Percentiles rank a stretch among this genome's conserved stretches.
phyloP scores from a whole-genome alignment of 1,140 invertebrate genomes.

The Ceratina australensis region DNA sequence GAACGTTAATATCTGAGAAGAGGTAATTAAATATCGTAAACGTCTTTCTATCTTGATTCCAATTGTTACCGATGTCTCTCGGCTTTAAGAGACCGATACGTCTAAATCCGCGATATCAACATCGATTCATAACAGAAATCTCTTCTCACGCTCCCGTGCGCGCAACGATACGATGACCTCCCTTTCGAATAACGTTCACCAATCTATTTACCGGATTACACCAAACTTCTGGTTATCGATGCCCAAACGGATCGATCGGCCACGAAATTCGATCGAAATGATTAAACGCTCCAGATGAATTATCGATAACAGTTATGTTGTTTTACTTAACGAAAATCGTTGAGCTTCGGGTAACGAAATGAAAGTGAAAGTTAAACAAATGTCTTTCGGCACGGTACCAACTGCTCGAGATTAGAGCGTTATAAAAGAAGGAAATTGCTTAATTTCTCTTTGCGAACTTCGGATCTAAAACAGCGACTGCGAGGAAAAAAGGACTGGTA shows the following conservation, averaged over 20 bases:
- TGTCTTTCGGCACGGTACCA: background rate
- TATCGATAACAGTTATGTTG: no score
- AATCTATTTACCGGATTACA: conserved; percentile 2
- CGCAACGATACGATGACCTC: conserved; percentile 2
- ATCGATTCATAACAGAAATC: conserved; percentile 4
- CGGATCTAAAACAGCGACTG: background rate
- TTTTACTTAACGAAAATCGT: no score
- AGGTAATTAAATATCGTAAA: background rate
- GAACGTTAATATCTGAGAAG: background rate
- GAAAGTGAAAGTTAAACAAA: background rate
- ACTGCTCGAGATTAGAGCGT: no score
- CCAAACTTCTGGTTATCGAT: background rate
- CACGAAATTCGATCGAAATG: background rate
- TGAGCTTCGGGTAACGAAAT: no score
- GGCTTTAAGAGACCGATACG: background rate
- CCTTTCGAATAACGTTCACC: background rate
- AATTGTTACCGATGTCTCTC: background rate
- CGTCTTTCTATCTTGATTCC: background rate
- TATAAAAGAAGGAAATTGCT: background rate
- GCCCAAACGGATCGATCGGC: no score
- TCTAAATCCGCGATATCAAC: background rate
- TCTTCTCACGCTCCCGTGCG: background rate
- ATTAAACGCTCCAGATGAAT: background rate
- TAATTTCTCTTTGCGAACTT: background rate
- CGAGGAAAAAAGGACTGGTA: background rate